Percentiles rank a stretch among this genome's conserved stretches.
phyloP scores from a whole-genome alignment of 2,888 invertebrate genomes.

The Octonoba sinensis region DNA sequence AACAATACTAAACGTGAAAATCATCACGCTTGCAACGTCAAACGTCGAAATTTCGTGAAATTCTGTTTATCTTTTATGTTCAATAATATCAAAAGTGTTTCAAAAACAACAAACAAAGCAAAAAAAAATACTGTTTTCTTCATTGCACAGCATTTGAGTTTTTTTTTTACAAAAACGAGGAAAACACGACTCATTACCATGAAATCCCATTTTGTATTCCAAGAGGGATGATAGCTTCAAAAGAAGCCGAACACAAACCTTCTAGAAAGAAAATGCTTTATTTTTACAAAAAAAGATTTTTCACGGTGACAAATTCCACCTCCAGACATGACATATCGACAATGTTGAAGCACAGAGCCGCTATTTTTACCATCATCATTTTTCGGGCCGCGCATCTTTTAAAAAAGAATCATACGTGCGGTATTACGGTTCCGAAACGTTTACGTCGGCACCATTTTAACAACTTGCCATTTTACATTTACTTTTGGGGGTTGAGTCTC shows the following conservation, averaged over 20 bases:
- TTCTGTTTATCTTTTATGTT: too few species aligned
- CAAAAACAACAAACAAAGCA: too few species aligned
- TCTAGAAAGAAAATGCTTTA: conserved; percentile 4
- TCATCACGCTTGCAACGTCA: too few species aligned
- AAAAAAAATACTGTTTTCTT: too few species aligned
- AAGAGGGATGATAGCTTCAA: neutral
- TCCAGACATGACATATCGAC: conserved; percentile 38
- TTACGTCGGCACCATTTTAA: conserved; percentile 54
- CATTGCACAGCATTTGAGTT: too few species aligned
- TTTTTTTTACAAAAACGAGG: too few species aligned
- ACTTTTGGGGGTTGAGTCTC: neutral
- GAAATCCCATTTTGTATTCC: too few species aligned
- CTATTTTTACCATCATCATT: neutral
- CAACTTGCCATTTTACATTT: conserved; percentile 57
- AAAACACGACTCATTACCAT: too few species aligned
- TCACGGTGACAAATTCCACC: conserved; percentile 41
- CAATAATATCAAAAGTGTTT: too few species aligned
- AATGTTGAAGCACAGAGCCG: neutral
- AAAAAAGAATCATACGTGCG: conserved; percentile 20
- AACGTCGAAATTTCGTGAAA: too few species aligned
- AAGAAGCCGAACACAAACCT: conserved; percentile 12
- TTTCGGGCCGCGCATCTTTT: conserved; percentile 4
- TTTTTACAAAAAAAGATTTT: conserved; percentile 13
- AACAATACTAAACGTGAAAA: too few species aligned
- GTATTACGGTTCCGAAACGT: conserved; percentile 48